Conservation (phyloP, 2,113 vertebrate species). For the Odobenus rosmarus region DNA sequence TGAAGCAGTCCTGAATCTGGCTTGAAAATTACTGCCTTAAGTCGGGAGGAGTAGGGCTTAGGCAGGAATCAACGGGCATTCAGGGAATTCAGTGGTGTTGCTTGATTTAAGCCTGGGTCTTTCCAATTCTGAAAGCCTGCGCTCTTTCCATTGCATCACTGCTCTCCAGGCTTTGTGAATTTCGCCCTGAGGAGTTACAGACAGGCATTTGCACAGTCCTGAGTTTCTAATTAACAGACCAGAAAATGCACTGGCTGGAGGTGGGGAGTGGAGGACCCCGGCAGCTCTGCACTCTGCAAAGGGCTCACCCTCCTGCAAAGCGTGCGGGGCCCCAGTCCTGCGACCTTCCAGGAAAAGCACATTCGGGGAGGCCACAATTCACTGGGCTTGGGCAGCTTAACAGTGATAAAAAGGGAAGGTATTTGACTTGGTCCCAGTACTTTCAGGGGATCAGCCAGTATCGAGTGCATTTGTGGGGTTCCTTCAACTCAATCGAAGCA, state of each 20-base stretch:
- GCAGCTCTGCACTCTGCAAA: neutral
- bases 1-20: neutral
- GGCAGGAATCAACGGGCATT: constrained; percentile 55
- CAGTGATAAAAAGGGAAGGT: neutral
- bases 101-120: constrained; percentile 70
- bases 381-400: constrained; percentile 8
- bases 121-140: constrained; percentile 49
- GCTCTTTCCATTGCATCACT: constrained; percentile 74
- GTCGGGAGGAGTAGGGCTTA: constrained; percentile 19
- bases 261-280: neutral
- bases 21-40: constrained; percentile 59
- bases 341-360: neutral
- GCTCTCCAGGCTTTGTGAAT: constrained; percentile 20
- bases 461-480: constrained; percentile 60
- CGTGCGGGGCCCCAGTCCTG: neutral
- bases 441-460: constrained; percentile 43
- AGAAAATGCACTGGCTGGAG: constrained; percentile 49
- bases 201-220: constrained; percentile 33
- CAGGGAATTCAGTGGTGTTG: constrained; percentile 69
- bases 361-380: constrained; percentile 48
- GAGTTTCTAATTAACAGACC: constrained; percentile 71
- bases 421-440: constrained; percentile 48
- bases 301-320: neutral
- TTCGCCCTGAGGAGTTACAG: constrained; percentile 63
- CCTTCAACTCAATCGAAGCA: constrained; percentile 62